phyloP scores from a whole-genome alignment of 2,797 vertebrate genomes.

The Gymnopithys bicolor region DNA sequence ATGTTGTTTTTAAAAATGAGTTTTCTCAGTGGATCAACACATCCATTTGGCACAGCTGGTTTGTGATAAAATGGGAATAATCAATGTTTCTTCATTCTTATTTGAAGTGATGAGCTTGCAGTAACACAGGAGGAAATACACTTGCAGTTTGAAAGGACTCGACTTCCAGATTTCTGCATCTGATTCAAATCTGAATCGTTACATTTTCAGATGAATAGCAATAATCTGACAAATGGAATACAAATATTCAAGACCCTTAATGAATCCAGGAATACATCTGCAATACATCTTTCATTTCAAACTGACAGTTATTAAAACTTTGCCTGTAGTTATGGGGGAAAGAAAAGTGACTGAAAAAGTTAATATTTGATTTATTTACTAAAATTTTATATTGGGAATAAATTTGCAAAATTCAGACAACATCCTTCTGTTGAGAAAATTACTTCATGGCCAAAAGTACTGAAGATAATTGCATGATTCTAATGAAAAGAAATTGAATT shows the following conservation, averaged over 20 bases:
- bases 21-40: background rate
- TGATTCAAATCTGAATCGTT: background rate
- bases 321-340: background rate
- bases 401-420: background rate
- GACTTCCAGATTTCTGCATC: background rate
- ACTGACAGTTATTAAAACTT: background rate
- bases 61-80: constrained; percentile 5
- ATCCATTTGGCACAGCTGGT: background rate
- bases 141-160: background rate
- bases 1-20: background rate
- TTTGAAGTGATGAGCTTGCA: background rate
- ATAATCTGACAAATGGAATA: background rate
- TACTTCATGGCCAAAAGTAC: background rate
- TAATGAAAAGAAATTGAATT: constrained; percentile 38
- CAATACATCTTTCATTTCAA: background rate
- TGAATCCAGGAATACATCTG: background rate
- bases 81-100: background rate
- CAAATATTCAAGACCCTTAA: background rate
- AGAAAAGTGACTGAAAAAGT: background rate
- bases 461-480: background rate
- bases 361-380: background rate
- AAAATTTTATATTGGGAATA: background rate
- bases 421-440: background rate
- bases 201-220: background rate
- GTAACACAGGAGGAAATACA: background rate